These are phyloP conservation scores for Drosophila diplacantha DNA, from an alignment of 2,888 invertebrate genomes.

Conservation along the genomic window DNA sequence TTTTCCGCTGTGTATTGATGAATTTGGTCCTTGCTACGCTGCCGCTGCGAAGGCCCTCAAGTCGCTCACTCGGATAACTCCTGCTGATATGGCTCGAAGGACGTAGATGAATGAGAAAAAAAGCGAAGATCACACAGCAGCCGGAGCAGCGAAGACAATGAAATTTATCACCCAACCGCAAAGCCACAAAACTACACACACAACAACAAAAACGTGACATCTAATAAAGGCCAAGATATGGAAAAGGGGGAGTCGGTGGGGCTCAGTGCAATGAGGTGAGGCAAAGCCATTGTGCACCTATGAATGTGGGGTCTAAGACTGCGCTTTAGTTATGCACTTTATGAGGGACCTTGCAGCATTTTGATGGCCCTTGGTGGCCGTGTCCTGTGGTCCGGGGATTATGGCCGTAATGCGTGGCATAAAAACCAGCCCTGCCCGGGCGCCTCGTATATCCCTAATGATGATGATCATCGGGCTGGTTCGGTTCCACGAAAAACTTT, in stretches of 20 bases:
- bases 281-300: conserved; percentile 35
- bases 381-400: conserved; percentile 24
- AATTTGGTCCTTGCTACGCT: conserved; percentile 30
- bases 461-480: conserved; percentile 34
- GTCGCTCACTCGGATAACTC: conserved; percentile 27
- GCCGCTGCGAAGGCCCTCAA: conserved; percentile 20
- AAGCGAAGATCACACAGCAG: conserved; percentile 19
- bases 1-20: conserved; percentile 1
- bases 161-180: conserved; percentile 67
- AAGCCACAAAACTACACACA: conserved; percentile 60
- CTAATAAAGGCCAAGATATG: conserved; percentile 51
- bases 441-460: conserved; percentile 29
- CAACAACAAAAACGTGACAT: conserved; percentile 59
- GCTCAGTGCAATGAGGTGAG: conserved; percentile 3
- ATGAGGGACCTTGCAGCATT: conserved; percentile 40
- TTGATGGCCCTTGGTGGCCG: conserved; percentile 35
- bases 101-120: conserved; percentile 31
- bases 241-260: background rate
- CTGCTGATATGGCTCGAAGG: conserved; percentile 38
- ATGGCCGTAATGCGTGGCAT: conserved; percentile 35
- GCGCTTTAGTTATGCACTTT: conserved; percentile 45
- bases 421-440: conserved; percentile 24
- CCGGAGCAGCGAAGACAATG: conserved; percentile 51
- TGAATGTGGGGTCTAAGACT: conserved; percentile 38
- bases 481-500: conserved; percentile 34